Base-by-base conservation (phyloP, 2,113 vertebrate species). In the Burhinus bistriatus region DNA sequence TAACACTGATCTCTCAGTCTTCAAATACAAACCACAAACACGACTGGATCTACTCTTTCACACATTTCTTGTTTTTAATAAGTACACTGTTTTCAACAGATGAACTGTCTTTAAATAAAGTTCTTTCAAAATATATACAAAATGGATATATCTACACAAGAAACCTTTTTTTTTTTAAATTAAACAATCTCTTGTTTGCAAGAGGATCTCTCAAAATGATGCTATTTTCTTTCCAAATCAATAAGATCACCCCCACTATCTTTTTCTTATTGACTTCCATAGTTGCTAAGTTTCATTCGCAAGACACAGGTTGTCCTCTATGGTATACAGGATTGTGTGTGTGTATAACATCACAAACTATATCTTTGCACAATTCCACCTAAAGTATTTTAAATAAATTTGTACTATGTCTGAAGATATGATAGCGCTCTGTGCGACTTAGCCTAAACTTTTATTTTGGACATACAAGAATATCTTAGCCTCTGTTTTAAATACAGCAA, bases 291-390 rank as follows among this genome's bases (percentile, higher is more conserved):
- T 51, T 64, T 87, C 51, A 59, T 22, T 36, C 42, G 68, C 38
- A 69, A 62, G 38, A 89, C 7, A 21, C 8, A 71, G 27, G 10
- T 36, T 72, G 70, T n/a, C 13, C 34, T 76, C 18, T 51, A 0
- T 6, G 20, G 34, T 3, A 10, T 8, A 29, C 5, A 49, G 7
- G 16, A 30, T 0, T 51, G 15, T 11, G 44, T 13, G 19, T 12
- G 20, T 7, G 9, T 6, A 29, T 4, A 77, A 55, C 12, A 75
- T 2, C 51, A 77, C 71, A 55, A 36, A 36, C 30, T 57, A 0
- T 20, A 44, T 4, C 36, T 55, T 40, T 40, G 8, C 27, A 47
- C 10, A 57, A 34, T 54, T 64, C 15, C 38, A 55, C 3, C 42
- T 7, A 6, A 59, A 47, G 22, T 7, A 83, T 12, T 70, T 64